phyloP scores from a whole-genome alignment of 2,797 vertebrate species.

The Bradypodion ventrale region DNA sequence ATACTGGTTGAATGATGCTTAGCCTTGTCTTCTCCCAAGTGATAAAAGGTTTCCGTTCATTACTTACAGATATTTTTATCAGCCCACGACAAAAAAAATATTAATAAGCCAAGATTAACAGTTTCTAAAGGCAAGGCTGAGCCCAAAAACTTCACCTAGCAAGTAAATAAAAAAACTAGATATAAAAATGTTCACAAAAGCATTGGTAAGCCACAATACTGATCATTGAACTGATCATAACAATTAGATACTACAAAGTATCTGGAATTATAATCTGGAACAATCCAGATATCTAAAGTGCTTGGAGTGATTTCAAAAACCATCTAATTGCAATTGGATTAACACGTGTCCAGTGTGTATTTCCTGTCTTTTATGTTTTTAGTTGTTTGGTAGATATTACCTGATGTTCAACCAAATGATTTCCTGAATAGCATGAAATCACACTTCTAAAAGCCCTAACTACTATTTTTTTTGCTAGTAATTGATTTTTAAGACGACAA shows the following conservation, averaged over 20 bases:
- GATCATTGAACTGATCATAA: constrained; percentile 99
- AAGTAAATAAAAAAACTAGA: constrained; percentile 69
- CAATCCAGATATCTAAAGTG: constrained; percentile 97
- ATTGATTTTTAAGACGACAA: constrained; percentile 60
- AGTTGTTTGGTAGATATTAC: constrained; percentile 44
- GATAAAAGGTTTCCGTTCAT: constrained; percentile 64
- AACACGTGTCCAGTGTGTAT: constrained; percentile 47
- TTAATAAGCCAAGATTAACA: constrained; percentile 64
- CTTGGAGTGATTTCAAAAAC: constrained; percentile 80
- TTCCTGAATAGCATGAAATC: constrained; percentile 51
- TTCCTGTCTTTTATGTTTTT: background rate
- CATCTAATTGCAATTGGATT: constrained; percentile 58
- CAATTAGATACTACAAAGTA: constrained; percentile 90
- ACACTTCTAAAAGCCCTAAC: constrained; percentile 35
- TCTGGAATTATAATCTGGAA: constrained; percentile 89
- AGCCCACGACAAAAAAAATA: constrained; percentile 54
- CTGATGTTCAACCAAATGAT: constrained; percentile 44
- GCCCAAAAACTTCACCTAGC: constrained; percentile 68
- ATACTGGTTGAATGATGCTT: constrained; percentile 78
- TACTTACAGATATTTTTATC: constrained; percentile 63
- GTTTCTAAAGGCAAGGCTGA: constrained; percentile 57
- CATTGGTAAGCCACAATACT: constrained; percentile 75
- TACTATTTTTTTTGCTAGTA: constrained; percentile 57
- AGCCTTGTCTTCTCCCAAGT: constrained; percentile 53
- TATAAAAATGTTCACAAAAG: constrained; percentile 76